A percentile compares a stretch with the other conserved stretches of the same genome.
Evolutionary conservation across 1,140 invertebrate species (phyloP).

Genomic region (Panonychus citri): DNA sequence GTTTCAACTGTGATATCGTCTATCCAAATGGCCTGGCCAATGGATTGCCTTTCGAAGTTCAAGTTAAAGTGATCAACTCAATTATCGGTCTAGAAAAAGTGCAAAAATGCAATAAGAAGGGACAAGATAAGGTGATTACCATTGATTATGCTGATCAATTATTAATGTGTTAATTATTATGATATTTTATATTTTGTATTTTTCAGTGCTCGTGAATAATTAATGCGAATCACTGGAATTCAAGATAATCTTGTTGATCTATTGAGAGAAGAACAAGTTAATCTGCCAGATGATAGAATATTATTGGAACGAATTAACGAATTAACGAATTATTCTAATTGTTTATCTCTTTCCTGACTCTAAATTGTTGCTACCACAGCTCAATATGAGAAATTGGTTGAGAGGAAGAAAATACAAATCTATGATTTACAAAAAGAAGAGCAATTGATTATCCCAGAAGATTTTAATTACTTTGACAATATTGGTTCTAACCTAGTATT

Average conservation of each 20-base stretch:
- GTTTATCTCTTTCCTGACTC: too few relatives aligned
- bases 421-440: too few relatives aligned
- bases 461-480: conserved; percentile 48
- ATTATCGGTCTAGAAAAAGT: conserved; percentile 55
- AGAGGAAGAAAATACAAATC: too few relatives aligned
- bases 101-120: conserved; percentile 30
- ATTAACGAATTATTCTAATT: too few relatives aligned
- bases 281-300: too few relatives aligned
- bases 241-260: too few relatives aligned
- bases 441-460: conserved; percentile 36
- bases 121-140: background rate
- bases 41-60: conserved; percentile 56
- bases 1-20: conserved; percentile 44
- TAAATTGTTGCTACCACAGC: too few relatives aligned
- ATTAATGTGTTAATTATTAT: background rate
- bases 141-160: background rate
- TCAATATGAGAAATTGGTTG: too few relatives aligned
- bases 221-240: background rate
- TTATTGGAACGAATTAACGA: too few relatives aligned
- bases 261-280: too few relatives aligned
- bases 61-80: conserved; percentile 41
- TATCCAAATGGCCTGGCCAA: conserved; percentile 78
- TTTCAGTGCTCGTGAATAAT: background rate
- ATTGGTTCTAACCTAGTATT: too few relatives aligned
- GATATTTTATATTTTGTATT: background rate